Evolutionary conservation across 2,113 vertebrate species (phyloP).

Genomic region (Pithys albifrons): DNA sequence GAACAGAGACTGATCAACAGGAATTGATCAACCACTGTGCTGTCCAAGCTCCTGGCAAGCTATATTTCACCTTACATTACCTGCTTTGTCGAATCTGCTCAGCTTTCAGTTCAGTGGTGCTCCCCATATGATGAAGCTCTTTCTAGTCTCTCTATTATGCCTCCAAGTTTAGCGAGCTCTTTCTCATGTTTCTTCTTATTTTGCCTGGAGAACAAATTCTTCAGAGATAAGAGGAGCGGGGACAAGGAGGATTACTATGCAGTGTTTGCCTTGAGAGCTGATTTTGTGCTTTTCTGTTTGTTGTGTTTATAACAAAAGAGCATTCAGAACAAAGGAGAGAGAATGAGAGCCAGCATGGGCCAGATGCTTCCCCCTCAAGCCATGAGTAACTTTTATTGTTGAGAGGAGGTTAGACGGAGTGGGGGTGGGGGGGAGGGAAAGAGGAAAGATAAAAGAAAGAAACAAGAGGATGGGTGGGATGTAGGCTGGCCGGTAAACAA

Average conservation of each 20-base stretch:
- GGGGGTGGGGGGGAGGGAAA: not conserved
- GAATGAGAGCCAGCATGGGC: not conserved
- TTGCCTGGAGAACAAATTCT: constrained; percentile 49
- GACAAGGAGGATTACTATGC: constrained; percentile 20
- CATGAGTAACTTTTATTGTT: constrained; percentile 39
- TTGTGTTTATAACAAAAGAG: constrained; percentile 53
- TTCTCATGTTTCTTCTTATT: constrained; percentile 33
- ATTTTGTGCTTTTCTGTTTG: constrained; percentile 51
- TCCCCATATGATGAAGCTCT: not conserved
- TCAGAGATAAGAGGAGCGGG: constrained; percentile 49
- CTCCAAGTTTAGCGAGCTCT: not conserved
- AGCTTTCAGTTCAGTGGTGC: not conserved
- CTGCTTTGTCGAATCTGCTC: not conserved
- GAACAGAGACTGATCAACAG: not conserved
- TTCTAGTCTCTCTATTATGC: not conserved
- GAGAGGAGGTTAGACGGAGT: not conserved
- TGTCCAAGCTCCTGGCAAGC: not conserved
- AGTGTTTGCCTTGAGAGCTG: constrained; percentile 30
- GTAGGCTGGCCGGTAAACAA: not conserved
- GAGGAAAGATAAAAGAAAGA: constrained; percentile 36
- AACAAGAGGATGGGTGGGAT: constrained; percentile 1
- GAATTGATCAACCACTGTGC: not conserved
- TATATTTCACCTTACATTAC: not conserved
- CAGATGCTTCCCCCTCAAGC: constrained; percentile 45
- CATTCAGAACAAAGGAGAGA: constrained; percentile 50